Evolutionary conservation across 2,113 vertebrate species (phyloP).

Genomic region (Ochotona princeps): DNA sequence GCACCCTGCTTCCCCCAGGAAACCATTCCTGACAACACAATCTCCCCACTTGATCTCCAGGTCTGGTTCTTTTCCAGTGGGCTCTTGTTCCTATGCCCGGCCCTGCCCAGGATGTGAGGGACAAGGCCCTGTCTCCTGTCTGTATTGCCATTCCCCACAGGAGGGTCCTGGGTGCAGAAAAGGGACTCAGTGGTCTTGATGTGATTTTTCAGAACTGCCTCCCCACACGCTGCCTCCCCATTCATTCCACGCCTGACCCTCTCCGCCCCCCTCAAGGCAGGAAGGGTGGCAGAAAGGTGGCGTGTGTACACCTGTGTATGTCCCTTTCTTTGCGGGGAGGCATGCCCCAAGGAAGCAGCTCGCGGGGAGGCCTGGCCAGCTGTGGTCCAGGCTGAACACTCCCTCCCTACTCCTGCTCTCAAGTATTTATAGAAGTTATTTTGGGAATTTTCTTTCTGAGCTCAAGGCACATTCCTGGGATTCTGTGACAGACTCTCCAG

Average conservation of each 20-base stretch:
- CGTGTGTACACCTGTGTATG: not conserved
- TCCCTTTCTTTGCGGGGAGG: not conserved
- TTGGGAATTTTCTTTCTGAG: slow-evolving; percentile 84
- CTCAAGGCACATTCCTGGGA: slow-evolving; percentile 85
- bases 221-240: too few species aligned
- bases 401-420: slow-evolving; percentile 54
- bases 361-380: not conserved
- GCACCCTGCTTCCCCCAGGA: not conserved
- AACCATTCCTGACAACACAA: not conserved
- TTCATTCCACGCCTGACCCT: not conserved
- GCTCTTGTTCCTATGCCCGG: accelerated
- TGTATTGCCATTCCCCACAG: not conserved
- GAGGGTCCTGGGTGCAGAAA: not conserved
- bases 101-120: not conserved
- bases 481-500: slow-evolving; percentile 82
- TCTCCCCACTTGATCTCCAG: not conserved
- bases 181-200: not conserved
- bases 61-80: not conserved
- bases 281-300: not conserved
- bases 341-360: slow-evolving; percentile 23
- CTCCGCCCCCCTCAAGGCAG: not conserved
- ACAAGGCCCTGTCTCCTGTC: not conserved
- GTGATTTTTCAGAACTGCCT: too few species aligned
- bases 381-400: not conserved
- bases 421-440: slow-evolving; percentile 85